These are phyloP conservation scores for Tachysurus fulvidraco DNA, from an alignment of 2,113 vertebrate species.

Conservation along the genomic window DNA sequence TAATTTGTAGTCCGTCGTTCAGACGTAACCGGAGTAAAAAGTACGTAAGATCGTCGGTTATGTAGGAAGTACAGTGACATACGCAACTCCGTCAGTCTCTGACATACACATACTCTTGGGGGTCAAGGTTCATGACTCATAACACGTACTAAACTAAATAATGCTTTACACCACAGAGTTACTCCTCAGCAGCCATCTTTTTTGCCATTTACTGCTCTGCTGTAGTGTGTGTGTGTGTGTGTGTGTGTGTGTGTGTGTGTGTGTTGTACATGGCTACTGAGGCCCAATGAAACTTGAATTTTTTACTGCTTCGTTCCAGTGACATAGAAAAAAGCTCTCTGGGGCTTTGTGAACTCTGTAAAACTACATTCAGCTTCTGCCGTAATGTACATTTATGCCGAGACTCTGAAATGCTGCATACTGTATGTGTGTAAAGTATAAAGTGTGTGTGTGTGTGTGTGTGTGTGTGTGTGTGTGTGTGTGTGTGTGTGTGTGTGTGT, in stretches of 20 bases:
- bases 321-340: conserved; percentile 22
- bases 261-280: not conserved
- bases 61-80: not conserved
- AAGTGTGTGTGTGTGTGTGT: not conserved
- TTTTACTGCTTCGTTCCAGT: conserved; percentile 7
- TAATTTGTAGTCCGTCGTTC: not conserved
- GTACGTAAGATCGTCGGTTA: not conserved
- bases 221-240: not conserved
- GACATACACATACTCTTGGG: not conserved
- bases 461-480: not conserved
- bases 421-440: not conserved
- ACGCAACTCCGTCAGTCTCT: not conserved
- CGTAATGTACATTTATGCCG: not conserved
- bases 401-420: not conserved
- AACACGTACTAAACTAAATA: not conserved
- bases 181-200: no score
- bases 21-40: no score
- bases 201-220: not conserved
- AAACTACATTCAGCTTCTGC: not conserved
- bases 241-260: conserved; percentile 6
- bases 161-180: not conserved
- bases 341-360: not conserved
- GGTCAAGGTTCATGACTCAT: not conserved
- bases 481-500: not conserved
- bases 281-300: not conserved